phyloP scores from a whole-genome alignment of 2,797 vertebrate genomes.

The Salmo trutta region DNA sequence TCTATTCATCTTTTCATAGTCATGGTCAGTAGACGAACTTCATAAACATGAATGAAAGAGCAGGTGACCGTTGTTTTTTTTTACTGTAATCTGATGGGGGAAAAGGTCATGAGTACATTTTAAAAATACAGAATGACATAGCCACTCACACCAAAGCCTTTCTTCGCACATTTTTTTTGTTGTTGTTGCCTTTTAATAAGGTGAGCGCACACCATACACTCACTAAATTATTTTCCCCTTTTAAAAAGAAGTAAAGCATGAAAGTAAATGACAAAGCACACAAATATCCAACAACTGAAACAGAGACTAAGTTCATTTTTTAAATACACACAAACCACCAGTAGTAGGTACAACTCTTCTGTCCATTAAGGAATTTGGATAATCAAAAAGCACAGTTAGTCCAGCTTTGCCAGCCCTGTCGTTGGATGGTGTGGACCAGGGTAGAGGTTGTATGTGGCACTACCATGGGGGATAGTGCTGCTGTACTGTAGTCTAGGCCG shows the following conservation, averaged over 20 bases:
- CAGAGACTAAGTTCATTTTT: conserved; percentile 47
- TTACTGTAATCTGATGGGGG: conserved; percentile 47
- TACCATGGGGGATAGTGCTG: background rate
- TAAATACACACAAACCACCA: conserved; percentile 66
- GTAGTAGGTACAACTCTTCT: conserved; percentile 50
- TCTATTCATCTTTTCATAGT: conserved; percentile 37
- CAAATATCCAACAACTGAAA: conserved; percentile 67
- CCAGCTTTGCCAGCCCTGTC: conserved; percentile 55
- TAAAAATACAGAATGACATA: conserved; percentile 54
- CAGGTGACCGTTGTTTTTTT: conserved; percentile 33
- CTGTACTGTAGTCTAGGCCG: conserved; percentile 33
- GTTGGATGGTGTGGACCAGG: conserved; percentile 39
- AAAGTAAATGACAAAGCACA: conserved; percentile 71
- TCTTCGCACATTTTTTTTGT: conserved; percentile 49
- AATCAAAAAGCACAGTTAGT: conserved; percentile 66
- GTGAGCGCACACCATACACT: conserved; percentile 61
- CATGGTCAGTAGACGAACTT: conserved; percentile 42
- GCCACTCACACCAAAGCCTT: conserved; percentile 62
- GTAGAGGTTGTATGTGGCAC: background rate
- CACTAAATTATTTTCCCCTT: conserved; percentile 48
- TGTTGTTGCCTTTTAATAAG: conserved; percentile 48
- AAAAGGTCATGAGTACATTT: conserved; percentile 45
- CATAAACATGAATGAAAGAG: conserved; percentile 44
- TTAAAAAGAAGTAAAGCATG: conserved; percentile 69
- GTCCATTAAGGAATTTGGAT: conserved; percentile 54